Conservation (phyloP, 92 coral and sea anemone genomes). For the Zoanthus sansibaricus region DNA sequence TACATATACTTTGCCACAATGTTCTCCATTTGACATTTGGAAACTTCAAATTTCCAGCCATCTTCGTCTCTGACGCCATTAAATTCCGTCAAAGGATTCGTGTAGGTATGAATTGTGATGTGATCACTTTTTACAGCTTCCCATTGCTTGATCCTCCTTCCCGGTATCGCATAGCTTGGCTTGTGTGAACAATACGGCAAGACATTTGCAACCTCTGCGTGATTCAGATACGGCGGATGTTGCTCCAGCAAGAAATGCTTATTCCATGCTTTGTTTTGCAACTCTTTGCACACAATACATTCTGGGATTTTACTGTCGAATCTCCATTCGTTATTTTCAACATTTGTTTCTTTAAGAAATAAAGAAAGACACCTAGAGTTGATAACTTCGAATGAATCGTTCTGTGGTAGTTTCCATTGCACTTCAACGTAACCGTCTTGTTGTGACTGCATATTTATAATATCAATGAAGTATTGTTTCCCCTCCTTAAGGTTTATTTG, state of each 20-base stretch:
- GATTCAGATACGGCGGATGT: background rate
- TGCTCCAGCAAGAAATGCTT: slow-evolving; percentile 10
- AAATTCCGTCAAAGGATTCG: slow-evolving; percentile 9
- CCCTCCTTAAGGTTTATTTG: slow-evolving; percentile 19
- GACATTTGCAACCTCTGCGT: slow-evolving; percentile 17
- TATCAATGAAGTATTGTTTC: slow-evolving; percentile 42
- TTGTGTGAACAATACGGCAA: slow-evolving; percentile 4
- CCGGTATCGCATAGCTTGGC: slow-evolving; percentile 28
- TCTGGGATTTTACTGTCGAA: slow-evolving; percentile 33
- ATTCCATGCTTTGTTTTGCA: slow-evolving; percentile 13
- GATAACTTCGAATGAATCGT: slow-evolving; percentile 38
- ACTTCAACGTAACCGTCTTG: slow-evolving; percentile 12
- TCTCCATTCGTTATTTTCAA: background rate
- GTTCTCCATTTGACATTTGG: slow-evolving; percentile 10
- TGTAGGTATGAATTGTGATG: slow-evolving; percentile 20
- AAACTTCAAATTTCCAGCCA: slow-evolving; percentile 12
- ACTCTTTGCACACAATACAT: background rate
- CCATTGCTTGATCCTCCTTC: slow-evolving; percentile 29
- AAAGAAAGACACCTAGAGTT: slow-evolving; percentile 8
- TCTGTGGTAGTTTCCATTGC: slow-evolving; percentile 26
- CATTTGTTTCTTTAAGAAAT: slow-evolving; percentile 26
- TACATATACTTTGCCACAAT: slow-evolving; percentile 29
- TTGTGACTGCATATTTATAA: slow-evolving; percentile 18
- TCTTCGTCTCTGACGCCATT: slow-evolving; percentile 6
- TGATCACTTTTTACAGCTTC: slow-evolving; percentile 2